phyloP scores from a whole-genome alignment of 1,140 invertebrate genomes.

The Zeugodacus cucurbitae region DNA sequence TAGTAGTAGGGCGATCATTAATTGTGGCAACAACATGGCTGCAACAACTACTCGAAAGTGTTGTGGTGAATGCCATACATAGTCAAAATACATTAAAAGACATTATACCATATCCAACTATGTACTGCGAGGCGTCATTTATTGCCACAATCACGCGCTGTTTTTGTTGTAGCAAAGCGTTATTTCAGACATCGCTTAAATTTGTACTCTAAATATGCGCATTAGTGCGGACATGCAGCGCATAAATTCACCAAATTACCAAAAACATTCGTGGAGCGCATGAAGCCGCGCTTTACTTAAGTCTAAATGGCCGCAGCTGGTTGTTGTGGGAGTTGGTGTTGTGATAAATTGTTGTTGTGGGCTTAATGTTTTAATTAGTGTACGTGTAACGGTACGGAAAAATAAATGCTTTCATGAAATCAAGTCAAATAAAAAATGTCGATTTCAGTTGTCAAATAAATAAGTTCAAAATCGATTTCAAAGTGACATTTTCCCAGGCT shows the following conservation, averaged over 20 bases:
- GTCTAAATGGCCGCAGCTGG: background rate
- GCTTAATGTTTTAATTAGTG: background rate
- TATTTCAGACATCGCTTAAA: constrained; percentile 11
- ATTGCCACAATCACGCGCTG: constrained; percentile 19
- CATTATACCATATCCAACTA: too few relatives aligned
- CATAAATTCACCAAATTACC: constrained; percentile 22
- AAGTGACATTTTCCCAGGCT: background rate
- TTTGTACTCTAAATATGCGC: constrained; percentile 34
- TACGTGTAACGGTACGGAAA: background rate
- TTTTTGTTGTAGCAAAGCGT: background rate
- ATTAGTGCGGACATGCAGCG: background rate
- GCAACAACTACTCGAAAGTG: background rate
- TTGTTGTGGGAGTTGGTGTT: background rate
- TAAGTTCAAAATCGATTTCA: background rate
- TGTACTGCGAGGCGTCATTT: background rate
- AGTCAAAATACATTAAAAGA: background rate
- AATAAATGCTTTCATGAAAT: background rate
- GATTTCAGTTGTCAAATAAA: background rate
- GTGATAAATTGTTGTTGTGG: background rate
- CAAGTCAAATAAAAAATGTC: background rate
- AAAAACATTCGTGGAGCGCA: background rate
- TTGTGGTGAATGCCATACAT: background rate
- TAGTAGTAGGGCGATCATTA: constrained; percentile 8
- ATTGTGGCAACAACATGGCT: background rate
- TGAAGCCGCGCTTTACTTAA: background rate